Evolutionary conservation across 2,888 invertebrate genomes (phyloP), one percentile per base, ranked within the genome.

Genomic region (Habrosyne pyritoides): DNA sequence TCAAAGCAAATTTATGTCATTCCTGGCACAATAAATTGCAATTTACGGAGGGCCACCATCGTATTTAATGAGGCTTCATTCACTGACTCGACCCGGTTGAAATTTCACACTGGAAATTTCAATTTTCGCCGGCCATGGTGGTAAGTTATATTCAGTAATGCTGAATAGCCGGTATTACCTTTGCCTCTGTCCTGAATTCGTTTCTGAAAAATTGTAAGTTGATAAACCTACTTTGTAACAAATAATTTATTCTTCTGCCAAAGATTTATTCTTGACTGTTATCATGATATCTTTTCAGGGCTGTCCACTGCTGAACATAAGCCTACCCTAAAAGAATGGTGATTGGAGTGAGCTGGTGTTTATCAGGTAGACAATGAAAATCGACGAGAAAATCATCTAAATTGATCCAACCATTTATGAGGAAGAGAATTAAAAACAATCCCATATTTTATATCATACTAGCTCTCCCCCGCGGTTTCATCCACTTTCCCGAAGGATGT

Each of bases 51-150:
- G n/a, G 49, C 54, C 36, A 47, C 61, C 60, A 59, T 62, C 61
- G 56, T 62, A 57, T 67, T 67, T 73, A 73, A 74, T 73, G 73
- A 73, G 70, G 60, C 59, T 64, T 63, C 64, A 69, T 71, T 75
- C 70, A 64, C 42, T 18, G 18, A 18, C 42, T 42, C 52, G 55
- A 18, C 21, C 55, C 61, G 53, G 63, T 60, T 70, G 72, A 70
- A 70, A 71, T 70, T 70, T 70, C 64, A 69, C 69, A 63, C 66
- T 67, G 72, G 73, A 79, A 78, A 77, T 77, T 78, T 71, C 75
- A 84, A 81, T 77, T 80, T 76, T 76, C 64, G 54, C 59, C 51
- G 57, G 54, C 48, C 54, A 61, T 24, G 59, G 68, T 68, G 71
- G 69, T 66, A 71, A 71, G 55, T 66, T 64, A 69, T 71, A 70